These are phyloP conservation scores for Acleris literana DNA, from an alignment of 2,888 invertebrate species.

Conservation along the genomic window DNA sequence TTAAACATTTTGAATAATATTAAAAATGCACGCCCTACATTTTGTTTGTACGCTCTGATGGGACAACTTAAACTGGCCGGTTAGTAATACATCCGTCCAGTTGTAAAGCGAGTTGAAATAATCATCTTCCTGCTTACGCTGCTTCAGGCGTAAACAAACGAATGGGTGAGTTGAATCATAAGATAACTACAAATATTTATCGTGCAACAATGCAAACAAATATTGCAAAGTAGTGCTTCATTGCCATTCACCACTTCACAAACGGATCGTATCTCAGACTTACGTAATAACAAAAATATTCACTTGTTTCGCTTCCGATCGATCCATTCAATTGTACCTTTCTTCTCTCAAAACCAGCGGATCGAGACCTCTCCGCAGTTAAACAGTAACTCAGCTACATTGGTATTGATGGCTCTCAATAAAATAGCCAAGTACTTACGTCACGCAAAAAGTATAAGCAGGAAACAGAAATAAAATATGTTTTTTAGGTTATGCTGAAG, in stretches of 20 bases:
- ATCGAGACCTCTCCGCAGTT: slow-evolving; percentile 26
- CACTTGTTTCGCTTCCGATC: slow-evolving; percentile 54
- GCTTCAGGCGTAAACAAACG: no score
- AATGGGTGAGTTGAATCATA: no score
- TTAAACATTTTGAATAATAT: no score
- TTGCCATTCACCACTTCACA: slow-evolving; percentile 65
- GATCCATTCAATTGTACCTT: slow-evolving; percentile 41
- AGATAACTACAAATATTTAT: background rate
- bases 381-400: background rate
- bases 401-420: slow-evolving; percentile 23
- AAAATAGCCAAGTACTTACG: slow-evolving; percentile 31
- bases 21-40: no score
- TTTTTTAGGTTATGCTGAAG: slow-evolving; percentile 1
- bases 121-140: no score
- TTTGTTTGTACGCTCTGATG: no score
- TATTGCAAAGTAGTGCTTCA: slow-evolving; percentile 56
- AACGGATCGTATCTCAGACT: slow-evolving; percentile 55
- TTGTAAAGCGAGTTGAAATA: no score
- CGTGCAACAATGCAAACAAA: slow-evolving; percentile 51
- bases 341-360: slow-evolving; percentile 42
- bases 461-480: slow-evolving; percentile 18
- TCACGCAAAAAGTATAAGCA: slow-evolving; percentile 30
- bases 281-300: slow-evolving; percentile 68
- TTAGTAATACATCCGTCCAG: no score
- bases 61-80: no score